Evolutionary conservation across 2,888 invertebrate genomes (phyloP), one percentile per base, ranked within the genome.

Genomic region (Euzetes globulus): DNA sequence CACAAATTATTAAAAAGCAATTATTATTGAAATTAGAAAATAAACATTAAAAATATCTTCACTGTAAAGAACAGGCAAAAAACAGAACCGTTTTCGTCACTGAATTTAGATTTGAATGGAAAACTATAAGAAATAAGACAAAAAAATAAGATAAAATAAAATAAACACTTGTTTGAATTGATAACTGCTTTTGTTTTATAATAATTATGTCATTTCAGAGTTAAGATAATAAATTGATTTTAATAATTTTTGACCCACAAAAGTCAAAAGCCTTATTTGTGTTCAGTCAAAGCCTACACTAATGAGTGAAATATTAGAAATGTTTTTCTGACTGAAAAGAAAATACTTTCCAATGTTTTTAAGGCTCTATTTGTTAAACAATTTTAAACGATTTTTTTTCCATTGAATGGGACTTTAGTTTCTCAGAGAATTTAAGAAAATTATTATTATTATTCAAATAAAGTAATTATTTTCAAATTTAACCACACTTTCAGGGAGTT

Each of bases 171-270:
- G 9, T 55, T 55, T 55, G 22, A 25, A 22, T 9, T 22, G 22
- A 22, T 25, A 55, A 13, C 19, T 25, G 9, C 19, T 13, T 22
- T 22, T 22, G 13, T 19, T 55, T 55, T 55, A 22, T 22, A 55
- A 52, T 52, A n/a, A 11, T 55, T 55, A 55, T 22, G 22, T 55
- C 55, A 55, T 55, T 55, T 55, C 25, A 55, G 22, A 55, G 22
- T 55, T 25, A 55, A 55, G 55, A 55, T 25, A 55, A 55, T 25
- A 19, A 55, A 19, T 19, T 19, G 19, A 19, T 19, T 50, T n/a
- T 2, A 50, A 41, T 41, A 11, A 41, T 5, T 58, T 58, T 4
- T 70, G 70, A 70, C 70, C 70, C 47, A 70, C 47, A 70, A 70
- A 70, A 70, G 47, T 70, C 70, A 70, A 41, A 65, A 60, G 4